Conservation (phyloP, 2,797 vertebrate species). For the Cossypha heuglini region DNA sequence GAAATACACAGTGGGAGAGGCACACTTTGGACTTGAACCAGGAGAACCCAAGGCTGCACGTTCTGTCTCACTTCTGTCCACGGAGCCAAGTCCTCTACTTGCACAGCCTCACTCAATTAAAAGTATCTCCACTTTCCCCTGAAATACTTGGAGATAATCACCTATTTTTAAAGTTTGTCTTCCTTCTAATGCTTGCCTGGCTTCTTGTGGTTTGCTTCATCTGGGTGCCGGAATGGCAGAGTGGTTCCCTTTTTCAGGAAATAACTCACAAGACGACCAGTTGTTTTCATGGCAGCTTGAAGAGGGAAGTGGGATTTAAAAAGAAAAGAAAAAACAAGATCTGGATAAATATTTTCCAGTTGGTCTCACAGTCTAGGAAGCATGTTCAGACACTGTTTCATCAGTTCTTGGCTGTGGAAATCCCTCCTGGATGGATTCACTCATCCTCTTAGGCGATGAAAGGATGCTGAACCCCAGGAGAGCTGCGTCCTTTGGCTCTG, state of each 20-base stretch:
- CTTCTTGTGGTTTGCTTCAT: neutral
- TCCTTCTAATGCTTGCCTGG: neutral
- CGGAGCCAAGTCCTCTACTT: neutral
- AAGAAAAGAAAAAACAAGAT: neutral
- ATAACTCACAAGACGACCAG: neutral
- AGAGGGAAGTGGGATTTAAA: neutral
- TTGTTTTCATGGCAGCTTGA: neutral
- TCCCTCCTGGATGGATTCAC: neutral
- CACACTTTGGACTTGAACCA: neutral
- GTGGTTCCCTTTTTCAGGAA: neutral
- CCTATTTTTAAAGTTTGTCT: neutral
- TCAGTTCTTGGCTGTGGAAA: neutral
- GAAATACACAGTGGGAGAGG: neutral
- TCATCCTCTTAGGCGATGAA: neutral
- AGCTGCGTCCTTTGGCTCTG: neutral
- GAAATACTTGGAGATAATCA: neutral
- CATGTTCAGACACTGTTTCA: slow-evolving; percentile 24
- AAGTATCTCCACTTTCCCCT: neutral
- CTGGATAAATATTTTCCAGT: slow-evolving; percentile 25
- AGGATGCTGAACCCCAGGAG: neutral
- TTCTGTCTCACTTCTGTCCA: neutral
- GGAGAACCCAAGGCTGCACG: neutral
- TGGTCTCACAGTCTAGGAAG: neutral
- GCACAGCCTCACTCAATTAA: neutral
- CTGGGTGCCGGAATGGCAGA: neutral